Conservation (phyloP, 2,888 invertebrate species). For the Spodoptera littoralis region DNA sequence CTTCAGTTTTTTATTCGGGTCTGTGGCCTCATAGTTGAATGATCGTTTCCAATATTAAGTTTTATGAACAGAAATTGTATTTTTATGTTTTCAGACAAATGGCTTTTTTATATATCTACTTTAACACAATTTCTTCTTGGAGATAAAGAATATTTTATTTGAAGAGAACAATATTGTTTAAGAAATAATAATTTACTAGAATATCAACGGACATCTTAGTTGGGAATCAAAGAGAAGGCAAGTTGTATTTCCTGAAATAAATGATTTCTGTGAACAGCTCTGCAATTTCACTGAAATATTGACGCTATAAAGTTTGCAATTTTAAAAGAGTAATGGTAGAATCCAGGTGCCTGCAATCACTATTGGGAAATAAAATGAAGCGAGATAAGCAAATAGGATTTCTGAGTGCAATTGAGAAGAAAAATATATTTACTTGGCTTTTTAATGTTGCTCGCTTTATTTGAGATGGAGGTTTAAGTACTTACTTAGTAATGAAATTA, state of each 20-base stretch:
- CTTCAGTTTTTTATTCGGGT: constrained; percentile 45
- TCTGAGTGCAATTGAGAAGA: constrained; percentile 51
- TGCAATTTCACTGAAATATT: constrained; percentile 77
- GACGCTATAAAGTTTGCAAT: constrained; percentile 79
- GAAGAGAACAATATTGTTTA: neutral
- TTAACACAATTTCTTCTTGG: neutral
- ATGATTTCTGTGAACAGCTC: constrained; percentile 70
- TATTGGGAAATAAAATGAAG: constrained; percentile 77
- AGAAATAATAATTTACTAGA: constrained; percentile 14
- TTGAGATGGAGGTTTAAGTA: constrained; percentile 1
- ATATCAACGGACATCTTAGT: constrained; percentile 26
- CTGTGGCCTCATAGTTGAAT: constrained; percentile 20
- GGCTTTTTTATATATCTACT: neutral
- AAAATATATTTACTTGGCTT: constrained; percentile 39
- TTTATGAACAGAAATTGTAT: neutral
- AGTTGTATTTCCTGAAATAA: constrained; percentile 61
- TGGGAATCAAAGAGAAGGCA: constrained; percentile 39
- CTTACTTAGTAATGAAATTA: constrained; percentile 1
- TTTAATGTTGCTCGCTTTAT: constrained; percentile 20
- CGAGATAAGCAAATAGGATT: constrained; percentile 67
- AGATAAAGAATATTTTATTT: too few relatives aligned
- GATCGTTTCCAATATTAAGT: constrained; percentile 12
- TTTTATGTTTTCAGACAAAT: too few relatives aligned
- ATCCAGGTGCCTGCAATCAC: constrained; percentile 80
- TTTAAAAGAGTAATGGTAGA: constrained; percentile 80